A percentile compares a stretch with the other conserved stretches of the same genome.
Conservation (phyloP, 92 coral and sea anemone genomes). For the Micromussa lordhowensis region DNA sequence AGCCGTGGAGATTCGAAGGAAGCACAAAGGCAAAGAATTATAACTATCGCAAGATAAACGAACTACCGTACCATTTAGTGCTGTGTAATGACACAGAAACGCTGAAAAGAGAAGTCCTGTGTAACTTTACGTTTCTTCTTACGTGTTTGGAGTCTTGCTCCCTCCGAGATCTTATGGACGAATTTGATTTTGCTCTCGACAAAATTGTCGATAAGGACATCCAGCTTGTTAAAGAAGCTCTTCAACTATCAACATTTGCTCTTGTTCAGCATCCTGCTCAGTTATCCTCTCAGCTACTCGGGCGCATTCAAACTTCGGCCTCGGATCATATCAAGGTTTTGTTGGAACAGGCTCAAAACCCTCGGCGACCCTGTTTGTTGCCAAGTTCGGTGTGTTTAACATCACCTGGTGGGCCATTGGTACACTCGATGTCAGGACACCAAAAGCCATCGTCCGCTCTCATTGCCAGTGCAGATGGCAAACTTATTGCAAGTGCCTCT, state of each 20-base stretch:
- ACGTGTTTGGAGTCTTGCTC: slow-evolving; percentile 66
- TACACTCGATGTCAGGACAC: slow-evolving; percentile 81
- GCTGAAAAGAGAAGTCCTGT: slow-evolving; percentile 72
- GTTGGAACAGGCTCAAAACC: slow-evolving; percentile 46
- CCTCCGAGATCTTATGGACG: slow-evolving; percentile 75
- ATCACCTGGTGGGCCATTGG: slow-evolving; percentile 84
- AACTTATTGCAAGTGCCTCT: slow-evolving; percentile 69
- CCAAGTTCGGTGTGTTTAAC: slow-evolving; percentile 76
- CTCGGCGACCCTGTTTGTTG: slow-evolving; percentile 59
- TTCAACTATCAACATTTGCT: slow-evolving; percentile 79
- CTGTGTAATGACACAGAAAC: slow-evolving; percentile 59
- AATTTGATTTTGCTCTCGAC: slow-evolving; percentile 75
- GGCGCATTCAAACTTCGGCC: slow-evolving; percentile 46
- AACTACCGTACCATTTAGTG: slow-evolving; percentile 72
- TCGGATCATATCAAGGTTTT: slow-evolving; percentile 40
- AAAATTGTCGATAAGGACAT: slow-evolving; percentile 63
- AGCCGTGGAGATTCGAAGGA: slow-evolving; percentile 74
- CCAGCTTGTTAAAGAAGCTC: slow-evolving; percentile 78
- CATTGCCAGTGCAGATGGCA: slow-evolving; percentile 74
- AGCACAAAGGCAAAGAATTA: slow-evolving; percentile 44
- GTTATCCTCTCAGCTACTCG: slow-evolving; percentile 73
- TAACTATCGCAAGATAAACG: slow-evolving; percentile 77
- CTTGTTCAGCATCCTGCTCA: slow-evolving; percentile 72
- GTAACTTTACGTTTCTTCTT: slow-evolving; percentile 71
- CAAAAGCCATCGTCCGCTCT: slow-evolving; percentile 69